Base-by-base conservation (phyloP, 2,797 vertebrate species). In the Platalea minor region DNA sequence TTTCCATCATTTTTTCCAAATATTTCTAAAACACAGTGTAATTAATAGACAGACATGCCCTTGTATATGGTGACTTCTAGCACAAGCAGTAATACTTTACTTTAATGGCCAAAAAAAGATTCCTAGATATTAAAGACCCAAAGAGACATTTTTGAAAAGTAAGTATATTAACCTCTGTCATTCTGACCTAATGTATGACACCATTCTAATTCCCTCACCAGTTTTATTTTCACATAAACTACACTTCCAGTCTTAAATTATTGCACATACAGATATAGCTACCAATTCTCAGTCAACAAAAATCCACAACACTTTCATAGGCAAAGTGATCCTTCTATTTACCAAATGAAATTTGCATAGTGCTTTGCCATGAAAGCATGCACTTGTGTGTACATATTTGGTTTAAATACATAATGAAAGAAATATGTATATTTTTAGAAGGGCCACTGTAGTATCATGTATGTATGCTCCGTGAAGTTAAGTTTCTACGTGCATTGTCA, bases 401-500 rank as follows among this genome's bases (percentile, higher is more conserved):
- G 70, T 93, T 88, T 54, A 75, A 81, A 68, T 3, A 43, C 33
- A 17, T 48, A 25, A 77, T 4, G 12, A 78, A 85, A 91, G 70
- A 57, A 92, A 79, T 19, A 78, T 2, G 25, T 53, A 12, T 63
- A 54, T 69, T 89, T 92, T 89, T 54, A 72, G 37, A 72, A 88
- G 14, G 70, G 33, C 17, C 75, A 45, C 29, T 21, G 43, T 20
- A 50, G 17, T n/a, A 41, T 54, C 70, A 63, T 3, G 5, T 17
- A 6, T 1, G 29, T 43, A 54, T 7, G 12, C 59, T 60, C 31
- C 72, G 45, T 17, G 13, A 59, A 94, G 69, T 31, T 45, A 39
- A 7, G 43, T 26, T 81, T 67, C 89, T 82, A 57, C 1, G 0
- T 0, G 1, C 12, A 0, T 4, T 54, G 83, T 95, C 91, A 80